These are phyloP conservation scores for Calvadosia cruxmelitensis DNA, from an alignment of 30 jellyfish, hydroid and myxozoan genomes.

Conservation along the genomic window DNA sequence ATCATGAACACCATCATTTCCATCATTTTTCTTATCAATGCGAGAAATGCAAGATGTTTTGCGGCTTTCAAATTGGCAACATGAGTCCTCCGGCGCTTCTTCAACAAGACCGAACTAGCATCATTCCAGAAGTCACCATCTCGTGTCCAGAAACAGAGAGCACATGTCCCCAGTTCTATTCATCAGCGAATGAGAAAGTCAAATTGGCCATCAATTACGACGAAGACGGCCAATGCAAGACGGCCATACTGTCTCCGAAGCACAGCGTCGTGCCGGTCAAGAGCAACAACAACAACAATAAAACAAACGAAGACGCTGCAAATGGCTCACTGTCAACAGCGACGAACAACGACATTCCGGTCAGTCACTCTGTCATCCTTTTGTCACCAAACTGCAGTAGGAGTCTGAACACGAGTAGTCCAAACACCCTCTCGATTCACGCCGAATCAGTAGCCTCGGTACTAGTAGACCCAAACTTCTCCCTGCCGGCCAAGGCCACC, in stretches of 20 bases:
- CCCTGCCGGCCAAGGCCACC: slow-evolving; percentile 35
- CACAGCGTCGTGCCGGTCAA: background rate
- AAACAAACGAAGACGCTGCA: background rate
- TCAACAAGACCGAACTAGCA: slow-evolving; percentile 14
- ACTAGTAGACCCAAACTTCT: slow-evolving; percentile 29
- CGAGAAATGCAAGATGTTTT: slow-evolving; percentile 61
- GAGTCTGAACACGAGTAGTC: background rate
- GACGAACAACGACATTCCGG: background rate
- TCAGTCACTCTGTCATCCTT: background rate
- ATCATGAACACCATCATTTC: slow-evolving; percentile 69
- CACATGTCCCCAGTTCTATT: background rate
- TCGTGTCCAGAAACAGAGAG: slow-evolving; percentile 52
- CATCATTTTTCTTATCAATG: slow-evolving; percentile 57
- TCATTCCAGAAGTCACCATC: slow-evolving; percentile 53
- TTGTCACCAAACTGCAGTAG: background rate
- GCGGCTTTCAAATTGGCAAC: slow-evolving; percentile 33
- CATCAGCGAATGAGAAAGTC: background rate
- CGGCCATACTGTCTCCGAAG: background rate
- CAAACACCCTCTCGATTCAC: slow-evolving; percentile 59
- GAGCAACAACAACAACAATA: background rate
- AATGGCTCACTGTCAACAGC: no score
- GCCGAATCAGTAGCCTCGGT: slow-evolving; percentile 71
- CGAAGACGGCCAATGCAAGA: background rate
- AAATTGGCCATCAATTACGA: no score
- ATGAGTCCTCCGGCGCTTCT: slow-evolving; percentile 46